Evolutionary conservation across 2,888 invertebrate species (phyloP), one percentile per base, ranked within the genome.

Genomic region (Alviniconcha strummeri): DNA sequence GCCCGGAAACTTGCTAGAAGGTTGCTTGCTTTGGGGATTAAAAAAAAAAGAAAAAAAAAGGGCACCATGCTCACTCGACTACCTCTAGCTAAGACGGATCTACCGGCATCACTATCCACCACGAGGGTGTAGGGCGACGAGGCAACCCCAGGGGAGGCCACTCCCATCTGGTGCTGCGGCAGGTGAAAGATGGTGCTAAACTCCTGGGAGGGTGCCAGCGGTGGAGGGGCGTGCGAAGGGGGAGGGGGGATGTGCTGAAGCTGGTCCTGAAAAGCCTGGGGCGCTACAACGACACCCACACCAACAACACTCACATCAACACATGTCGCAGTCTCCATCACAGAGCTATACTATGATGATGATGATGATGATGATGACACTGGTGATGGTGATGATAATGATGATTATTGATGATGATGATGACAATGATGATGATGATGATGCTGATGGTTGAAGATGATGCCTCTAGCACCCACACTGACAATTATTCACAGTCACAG

Each of bases 181-280:
- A 84, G 84, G 80, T 86, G 87, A 83, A 86, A 88, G 75, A 89
- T 86, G 86, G 88, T 88, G 85, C 87, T 88, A 88, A 87, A 88
- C 86, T 89, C 89, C 87, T 87, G 90, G 13, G 87, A 81, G 86
- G 75, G 86, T 60, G 81, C 79, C 67, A 84, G 77, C 80, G 85
- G 83, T 36, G 86, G 86, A 54, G 87, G 87, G 56, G 80, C 86
- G 85, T 78, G 77, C n/a, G 54, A 55, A 17, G 74, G 83, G 75
- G 81, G 83, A 69, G 82, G 64, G 80, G 75, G 81, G 84, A 36
- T 78, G 74, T 82, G 80, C 69, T 84, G 80, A 60, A 79, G 80
- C n/a, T 76, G 74, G 67, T 83, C 86, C 72, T 83, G 83, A 81
- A 83, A 86, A 64, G 64, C 80, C 60, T 54, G 83, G 72, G 86